Percentiles rank a stretch among this genome's conserved stretches.
Conservation (phyloP, 1,140 invertebrate species). For the Rhagoletis pomonella region DNA sequence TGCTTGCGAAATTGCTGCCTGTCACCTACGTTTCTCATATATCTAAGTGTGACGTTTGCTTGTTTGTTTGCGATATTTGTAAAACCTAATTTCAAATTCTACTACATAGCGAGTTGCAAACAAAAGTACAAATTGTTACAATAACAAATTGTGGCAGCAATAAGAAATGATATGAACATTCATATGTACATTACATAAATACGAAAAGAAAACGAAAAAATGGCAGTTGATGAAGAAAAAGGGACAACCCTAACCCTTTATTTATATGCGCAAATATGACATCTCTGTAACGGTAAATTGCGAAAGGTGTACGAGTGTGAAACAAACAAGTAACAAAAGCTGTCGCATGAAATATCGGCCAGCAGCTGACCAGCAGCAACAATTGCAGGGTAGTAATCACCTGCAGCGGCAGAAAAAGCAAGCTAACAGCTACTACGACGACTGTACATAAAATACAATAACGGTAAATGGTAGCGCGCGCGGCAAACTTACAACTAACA, state of each 20-base stretch:
- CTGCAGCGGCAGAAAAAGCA: background rate
- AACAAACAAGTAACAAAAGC: background rate
- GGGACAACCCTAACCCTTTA: background rate
- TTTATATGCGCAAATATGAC: no score
- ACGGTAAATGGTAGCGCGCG: constrained; percentile 26
- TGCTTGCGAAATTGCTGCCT: background rate
- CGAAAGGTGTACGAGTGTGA: no score
- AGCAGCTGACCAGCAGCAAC: background rate
- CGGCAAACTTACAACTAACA: background rate
- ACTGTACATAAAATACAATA: constrained; percentile 25
- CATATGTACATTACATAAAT: no score
- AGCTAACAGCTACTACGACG: background rate
- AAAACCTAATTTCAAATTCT: constrained; percentile 8
- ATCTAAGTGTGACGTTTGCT: background rate
- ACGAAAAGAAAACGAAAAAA: background rate
- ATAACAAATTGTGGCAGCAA: background rate
- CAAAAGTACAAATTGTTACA: background rate
- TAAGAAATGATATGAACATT: no score
- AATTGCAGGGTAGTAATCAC: background rate
- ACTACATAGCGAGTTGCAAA: background rate
- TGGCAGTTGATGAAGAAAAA: background rate
- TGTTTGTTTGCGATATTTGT: background rate
- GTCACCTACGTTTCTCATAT: constrained; percentile 1
- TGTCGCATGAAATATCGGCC: background rate
- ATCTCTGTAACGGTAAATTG: no score